Evolutionary conservation across 1,140 invertebrate genomes (phyloP), one percentile per base, ranked within the genome.

Genomic region (Riptortus pedestris): DNA sequence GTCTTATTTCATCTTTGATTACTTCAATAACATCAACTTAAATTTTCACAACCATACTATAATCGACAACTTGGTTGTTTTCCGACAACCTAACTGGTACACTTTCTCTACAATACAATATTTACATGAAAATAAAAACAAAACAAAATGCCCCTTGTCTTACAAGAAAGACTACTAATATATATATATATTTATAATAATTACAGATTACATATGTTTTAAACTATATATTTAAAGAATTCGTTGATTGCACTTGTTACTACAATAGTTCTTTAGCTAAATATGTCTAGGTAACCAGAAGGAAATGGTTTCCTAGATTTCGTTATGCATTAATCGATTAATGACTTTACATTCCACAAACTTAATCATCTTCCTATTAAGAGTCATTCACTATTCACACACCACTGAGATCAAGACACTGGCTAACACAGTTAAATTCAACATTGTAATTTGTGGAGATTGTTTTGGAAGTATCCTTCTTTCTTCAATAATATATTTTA

Each of bases 1-100:
- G 65, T 66, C 65, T 66, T 66, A 66, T 66, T 66, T 66, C 43
- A 66, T 63, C 62, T 66, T 66, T 63, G 60, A 66, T 66, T 66
- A 66, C 57, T 66, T 60, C 62, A 66, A 66, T 51, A 66, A 66
- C 61, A 64, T 66, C 65, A 63, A 66, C 65, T 62, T 66, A 66
- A 66, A 62, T 57, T 66, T 59, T 63, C 51, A 66, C 65, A 66
- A 66, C 65, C 65, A 24, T 66, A 47, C 62, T 58, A 63, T 60
- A 60, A 52, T 38, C 33, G 55, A 63, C 27, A 63, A 66, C 52
- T 65, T 60, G 55, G 62, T 66, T 66, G 60, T 60, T 62, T 33
- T 55, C 29, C 48, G 59, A 65, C 64, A 65, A 65, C 64, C 64
- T 52, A 63, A 66, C 65, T 66, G 65, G 48, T 63, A 57, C 52